These are phyloP conservation scores for Proales similis DNA, from an alignment of 1,140 invertebrate genomes.

Conservation along the genomic window DNA sequence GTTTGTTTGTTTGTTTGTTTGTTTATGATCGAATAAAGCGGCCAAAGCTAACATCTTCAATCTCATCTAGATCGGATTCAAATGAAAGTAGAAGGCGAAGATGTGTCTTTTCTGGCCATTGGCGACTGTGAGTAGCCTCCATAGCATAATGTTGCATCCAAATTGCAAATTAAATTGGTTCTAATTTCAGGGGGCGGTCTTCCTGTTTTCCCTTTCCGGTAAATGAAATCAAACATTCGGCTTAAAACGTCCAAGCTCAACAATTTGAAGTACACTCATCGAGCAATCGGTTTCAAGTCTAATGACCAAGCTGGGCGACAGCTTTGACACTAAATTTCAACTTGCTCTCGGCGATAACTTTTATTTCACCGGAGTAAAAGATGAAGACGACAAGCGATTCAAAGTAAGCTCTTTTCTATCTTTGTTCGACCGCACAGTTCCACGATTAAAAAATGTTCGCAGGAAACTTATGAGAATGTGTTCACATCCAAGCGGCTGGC, in stretches of 20 bases:
- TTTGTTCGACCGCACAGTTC: neutral
- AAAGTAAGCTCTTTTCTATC: slow-evolving; percentile 38
- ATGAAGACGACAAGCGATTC: slow-evolving; percentile 42
- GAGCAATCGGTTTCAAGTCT: slow-evolving; percentile 11
- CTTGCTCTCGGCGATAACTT: slow-evolving; percentile 43
- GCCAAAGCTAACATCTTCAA: neutral
- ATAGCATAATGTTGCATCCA: too few species aligned
- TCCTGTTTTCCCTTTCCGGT: slow-evolving; percentile 43
- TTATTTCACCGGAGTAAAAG: slow-evolving; percentile 42
- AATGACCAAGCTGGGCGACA: slow-evolving; percentile 30
- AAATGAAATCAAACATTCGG: neutral
- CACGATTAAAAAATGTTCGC: neutral
- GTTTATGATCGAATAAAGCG: neutral
- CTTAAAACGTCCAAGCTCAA: neutral
- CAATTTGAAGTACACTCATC: slow-evolving; percentile 2
- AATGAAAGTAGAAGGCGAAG: neutral
- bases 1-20: neutral
- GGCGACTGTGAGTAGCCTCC: too few species aligned
- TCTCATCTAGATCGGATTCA: slow-evolving; percentile 4
- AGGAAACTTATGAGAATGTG: slow-evolving; percentile 44
- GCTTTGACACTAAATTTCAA: slow-evolving; percentile 32
- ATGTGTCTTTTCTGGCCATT: slow-evolving; percentile 14
- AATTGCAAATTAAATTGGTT: too few species aligned
- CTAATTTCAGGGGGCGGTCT: slow-evolving; percentile 53
- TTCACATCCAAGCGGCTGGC: slow-evolving; percentile 40